Evolutionary conservation across 2,113 vertebrate genomes (phyloP).

Genomic region (Vanacampus margaritifer): DNA sequence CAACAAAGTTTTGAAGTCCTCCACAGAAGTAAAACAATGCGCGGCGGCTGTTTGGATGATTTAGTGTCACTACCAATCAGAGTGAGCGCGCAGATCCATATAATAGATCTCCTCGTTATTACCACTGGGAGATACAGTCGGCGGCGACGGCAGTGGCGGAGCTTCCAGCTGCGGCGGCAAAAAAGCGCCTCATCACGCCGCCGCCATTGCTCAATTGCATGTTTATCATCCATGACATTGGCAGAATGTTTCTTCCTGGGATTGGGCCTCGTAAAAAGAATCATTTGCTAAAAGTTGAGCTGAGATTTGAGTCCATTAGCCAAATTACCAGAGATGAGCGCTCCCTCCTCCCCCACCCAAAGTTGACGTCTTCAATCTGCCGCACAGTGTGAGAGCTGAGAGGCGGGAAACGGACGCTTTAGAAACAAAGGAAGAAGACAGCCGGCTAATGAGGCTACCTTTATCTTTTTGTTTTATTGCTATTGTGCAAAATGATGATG

Average conservation of each 20-base stretch:
- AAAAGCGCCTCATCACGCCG: constrained; percentile 32
- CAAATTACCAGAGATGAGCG: constrained; percentile 73
- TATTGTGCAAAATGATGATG: background rate
- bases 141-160: constrained; percentile 41
- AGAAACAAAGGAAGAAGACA: background rate
- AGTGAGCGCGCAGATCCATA: constrained; percentile 59
- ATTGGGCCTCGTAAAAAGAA: constrained; percentile 73
- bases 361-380: constrained; percentile 73
- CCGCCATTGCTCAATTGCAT: constrained; percentile 70
- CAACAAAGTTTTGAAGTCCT: constrained; percentile 37
- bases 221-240: constrained; percentile 75
- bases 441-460: constrained; percentile 22
- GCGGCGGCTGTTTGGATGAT: constrained; percentile 53
- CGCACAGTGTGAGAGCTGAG: constrained; percentile 65
- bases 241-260: constrained; percentile 64
- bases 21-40: constrained; percentile 40
- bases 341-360: constrained; percentile 44
- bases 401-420: background rate
- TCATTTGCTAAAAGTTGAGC: constrained; percentile 75
- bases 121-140: constrained; percentile 47
- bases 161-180: constrained; percentile 30
- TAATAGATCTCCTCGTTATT: constrained; percentile 63
- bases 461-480: constrained; percentile 17
- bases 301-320: constrained; percentile 75
- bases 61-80: constrained; percentile 55